Percentiles rank a stretch among this genome's conserved stretches.
phyloP scores from a whole-genome alignment of 2,888 invertebrate genomes.

The Lymantria dispar region DNA sequence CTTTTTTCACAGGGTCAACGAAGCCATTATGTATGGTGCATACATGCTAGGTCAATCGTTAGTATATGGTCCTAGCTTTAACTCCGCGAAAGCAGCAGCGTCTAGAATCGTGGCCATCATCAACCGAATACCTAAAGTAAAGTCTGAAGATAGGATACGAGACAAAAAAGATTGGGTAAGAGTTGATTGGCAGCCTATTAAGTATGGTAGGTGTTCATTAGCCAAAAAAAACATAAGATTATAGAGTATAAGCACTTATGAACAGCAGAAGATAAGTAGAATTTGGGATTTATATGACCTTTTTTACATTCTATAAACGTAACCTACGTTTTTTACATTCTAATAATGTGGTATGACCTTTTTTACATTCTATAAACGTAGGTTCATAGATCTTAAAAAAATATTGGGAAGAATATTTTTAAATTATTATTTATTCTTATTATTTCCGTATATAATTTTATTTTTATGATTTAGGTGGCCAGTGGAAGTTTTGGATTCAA shows the following conservation, averaged over 20 bases:
- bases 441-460: not conserved
- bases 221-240: no score
- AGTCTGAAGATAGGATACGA: constrained; percentile 53
- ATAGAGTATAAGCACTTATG: no score
- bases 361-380: no score
- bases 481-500: constrained; percentile 86
- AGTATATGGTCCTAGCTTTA: constrained; percentile 89
- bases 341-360: no score
- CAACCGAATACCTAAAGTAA: constrained; percentile 57
- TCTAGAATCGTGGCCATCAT: constrained; percentile 63
- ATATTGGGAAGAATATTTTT: no score
- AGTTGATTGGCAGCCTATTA: not conserved
- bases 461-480: constrained; percentile 62
- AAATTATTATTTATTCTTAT: no score
- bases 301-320: no score
- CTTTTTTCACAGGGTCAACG: constrained; percentile 82
- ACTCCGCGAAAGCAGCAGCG: constrained; percentile 83
- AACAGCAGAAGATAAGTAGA: no score
- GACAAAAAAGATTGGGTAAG: constrained; percentile 67
- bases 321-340: no score
- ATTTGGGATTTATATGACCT: no score
- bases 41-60: constrained; percentile 90
- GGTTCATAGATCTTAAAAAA: no score
- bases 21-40: constrained; percentile 89
- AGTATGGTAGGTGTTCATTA: no score